Evolutionary conservation across 2,113 vertebrate species (phyloP).

Genomic region (Sinocyclocheilus rhinocerous): DNA sequence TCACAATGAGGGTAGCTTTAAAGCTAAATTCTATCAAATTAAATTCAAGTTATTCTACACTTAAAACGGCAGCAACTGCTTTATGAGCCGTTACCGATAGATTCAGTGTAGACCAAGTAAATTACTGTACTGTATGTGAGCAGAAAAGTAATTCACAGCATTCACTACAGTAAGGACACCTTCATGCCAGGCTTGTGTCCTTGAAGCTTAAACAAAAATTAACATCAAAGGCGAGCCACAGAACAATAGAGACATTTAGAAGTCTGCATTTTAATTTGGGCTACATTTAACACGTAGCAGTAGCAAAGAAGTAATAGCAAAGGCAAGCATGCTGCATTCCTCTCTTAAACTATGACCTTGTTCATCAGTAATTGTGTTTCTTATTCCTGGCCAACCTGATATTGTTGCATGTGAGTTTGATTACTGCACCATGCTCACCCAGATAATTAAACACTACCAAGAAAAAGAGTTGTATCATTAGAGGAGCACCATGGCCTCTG

Average conservation of each 20-base stretch:
- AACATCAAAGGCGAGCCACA: neutral
- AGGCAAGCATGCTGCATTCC: neutral
- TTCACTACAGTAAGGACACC: neutral
- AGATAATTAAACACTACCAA: conserved; percentile 48
- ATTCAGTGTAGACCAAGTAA: neutral
- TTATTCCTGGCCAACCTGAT: conserved; percentile 25
- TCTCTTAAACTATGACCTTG: conserved; percentile 25
- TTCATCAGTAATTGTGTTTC: conserved; percentile 2
- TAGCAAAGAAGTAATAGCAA: neutral
- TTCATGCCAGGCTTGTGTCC: neutral
- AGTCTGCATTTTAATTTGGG: neutral
- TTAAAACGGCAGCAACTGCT: conserved; percentile 11
- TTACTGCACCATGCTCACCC: conserved; percentile 27
- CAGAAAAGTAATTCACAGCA: conserved; percentile 5
- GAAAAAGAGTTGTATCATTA: conserved; percentile 49
- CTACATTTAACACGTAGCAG: neutral
- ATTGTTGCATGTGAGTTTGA: conserved; percentile 44
- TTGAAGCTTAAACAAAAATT: conserved; percentile 9
- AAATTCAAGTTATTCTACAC: neutral
- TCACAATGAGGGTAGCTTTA: neutral
- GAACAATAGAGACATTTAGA: conserved; percentile 18
- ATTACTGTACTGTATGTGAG: neutral
- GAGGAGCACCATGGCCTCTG: conserved; percentile 47
- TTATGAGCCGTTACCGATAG: neutral
- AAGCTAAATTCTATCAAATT: neutral